Conservation (phyloP, 2,888 invertebrate species). For the Tetanocera ferruginea region DNA sequence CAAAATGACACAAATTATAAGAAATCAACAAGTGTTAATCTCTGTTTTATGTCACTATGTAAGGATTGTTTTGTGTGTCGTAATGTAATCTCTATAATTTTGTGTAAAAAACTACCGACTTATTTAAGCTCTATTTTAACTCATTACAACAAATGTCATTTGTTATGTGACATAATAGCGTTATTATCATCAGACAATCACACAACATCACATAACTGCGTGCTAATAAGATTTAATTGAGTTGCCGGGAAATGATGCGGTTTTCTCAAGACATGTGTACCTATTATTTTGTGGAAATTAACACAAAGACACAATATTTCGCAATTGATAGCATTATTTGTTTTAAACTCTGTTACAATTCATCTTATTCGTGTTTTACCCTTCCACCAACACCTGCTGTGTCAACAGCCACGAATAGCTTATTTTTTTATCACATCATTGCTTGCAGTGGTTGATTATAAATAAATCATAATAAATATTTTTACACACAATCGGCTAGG, state of each 20-base stretch:
- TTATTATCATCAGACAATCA: too few species aligned
- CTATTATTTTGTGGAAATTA: neutral
- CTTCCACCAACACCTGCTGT: neutral
- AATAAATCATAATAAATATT: too few species aligned
- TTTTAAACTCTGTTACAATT: neutral
- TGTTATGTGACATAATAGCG: too few species aligned
- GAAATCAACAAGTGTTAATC: too few species aligned
- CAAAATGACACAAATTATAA: conserved; percentile 9
- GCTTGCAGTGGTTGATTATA: neutral
- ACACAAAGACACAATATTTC: neutral
- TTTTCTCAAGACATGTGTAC: neutral
- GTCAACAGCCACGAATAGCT: neutral
- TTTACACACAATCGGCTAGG: too few species aligned
- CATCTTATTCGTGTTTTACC: neutral
- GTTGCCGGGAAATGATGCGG: too few species aligned
- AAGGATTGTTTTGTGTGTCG: neutral
- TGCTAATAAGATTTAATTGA: too few species aligned
- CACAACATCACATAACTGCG: too few species aligned
- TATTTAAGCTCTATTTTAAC: too few species aligned
- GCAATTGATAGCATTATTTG: neutral
- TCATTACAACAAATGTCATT: too few species aligned
- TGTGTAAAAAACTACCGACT: too few species aligned
- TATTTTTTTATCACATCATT: neutral
- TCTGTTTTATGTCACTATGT: neutral
- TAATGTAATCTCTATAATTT: neutral